phyloP scores from a whole-genome alignment of 2,113 vertebrate species.

The Cettia cetti region DNA sequence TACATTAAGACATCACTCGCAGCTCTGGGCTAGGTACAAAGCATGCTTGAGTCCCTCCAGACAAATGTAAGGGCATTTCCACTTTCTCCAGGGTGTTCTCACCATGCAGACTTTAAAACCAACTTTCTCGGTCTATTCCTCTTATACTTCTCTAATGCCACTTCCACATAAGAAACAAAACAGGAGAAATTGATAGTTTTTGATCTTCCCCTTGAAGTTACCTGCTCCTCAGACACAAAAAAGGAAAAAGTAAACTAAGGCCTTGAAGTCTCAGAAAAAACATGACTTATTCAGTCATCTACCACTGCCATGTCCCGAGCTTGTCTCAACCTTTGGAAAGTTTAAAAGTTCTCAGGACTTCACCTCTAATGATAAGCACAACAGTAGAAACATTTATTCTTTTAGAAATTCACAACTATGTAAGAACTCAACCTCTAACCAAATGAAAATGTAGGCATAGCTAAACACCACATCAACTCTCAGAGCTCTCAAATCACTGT shows the following conservation, averaged over 20 bases:
- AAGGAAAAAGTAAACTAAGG: neutral
- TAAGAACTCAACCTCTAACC: neutral
- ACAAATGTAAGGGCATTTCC: neutral
- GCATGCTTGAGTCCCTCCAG: neutral
- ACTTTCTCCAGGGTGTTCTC: neutral
- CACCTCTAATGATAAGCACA: neutral
- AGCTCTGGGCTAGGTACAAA: neutral
- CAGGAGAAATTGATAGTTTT: neutral
- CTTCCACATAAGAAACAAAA: neutral
- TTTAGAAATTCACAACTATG: accelerated
- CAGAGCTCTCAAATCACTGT: neutral
- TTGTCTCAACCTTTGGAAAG: neutral
- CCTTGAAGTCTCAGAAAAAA: neutral
- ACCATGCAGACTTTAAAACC: neutral
- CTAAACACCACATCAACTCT: neutral
- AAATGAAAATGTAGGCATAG: neutral
- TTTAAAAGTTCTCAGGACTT: neutral
- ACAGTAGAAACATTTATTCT: neutral
- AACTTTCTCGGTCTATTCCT: neutral
- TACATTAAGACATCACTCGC: neutral
- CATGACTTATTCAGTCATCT: neutral
- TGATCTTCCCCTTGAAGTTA: neutral
- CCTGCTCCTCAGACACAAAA: neutral
- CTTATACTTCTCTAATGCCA: neutral
- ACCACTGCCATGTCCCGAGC: neutral